These are phyloP conservation scores for Pelecanoides urinatrix DNA, from an alignment of 2,113 vertebrate species.

Conservation along the genomic window DNA sequence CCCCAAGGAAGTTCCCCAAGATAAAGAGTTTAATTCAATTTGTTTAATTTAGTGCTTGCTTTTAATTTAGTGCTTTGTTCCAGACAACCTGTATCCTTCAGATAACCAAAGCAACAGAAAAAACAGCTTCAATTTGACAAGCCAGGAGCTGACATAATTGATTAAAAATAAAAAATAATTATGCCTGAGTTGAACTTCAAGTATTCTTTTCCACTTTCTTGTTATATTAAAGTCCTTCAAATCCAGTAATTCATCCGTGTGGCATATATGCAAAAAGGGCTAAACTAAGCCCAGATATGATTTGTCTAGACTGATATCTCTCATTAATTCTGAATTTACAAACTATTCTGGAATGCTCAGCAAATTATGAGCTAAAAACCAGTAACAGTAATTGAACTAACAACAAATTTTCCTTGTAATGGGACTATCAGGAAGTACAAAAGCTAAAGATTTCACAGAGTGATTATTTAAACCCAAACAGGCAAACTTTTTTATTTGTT, in stretches of 20 bases:
- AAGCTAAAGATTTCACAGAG: not conserved
- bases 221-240: not conserved
- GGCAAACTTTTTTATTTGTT: not conserved
- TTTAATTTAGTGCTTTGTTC: not conserved
- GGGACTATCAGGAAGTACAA: not conserved
- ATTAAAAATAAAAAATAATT: not conserved
- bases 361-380: not conserved
- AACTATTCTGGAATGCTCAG: not conserved
- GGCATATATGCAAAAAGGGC: not conserved
- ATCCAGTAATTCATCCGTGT: not conserved
- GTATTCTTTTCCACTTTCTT: not conserved
- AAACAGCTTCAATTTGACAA: not conserved
- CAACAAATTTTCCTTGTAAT: not conserved
- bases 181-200: not conserved
- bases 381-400: not conserved
- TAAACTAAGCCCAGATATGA: not conserved
- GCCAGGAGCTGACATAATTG: not conserved
- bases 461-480: not conserved
- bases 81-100: not conserved
- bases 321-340: not conserved
- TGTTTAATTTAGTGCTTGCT: not conserved
- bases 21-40: not conserved
- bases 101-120: not conserved
- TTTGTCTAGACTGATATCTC: not conserved
- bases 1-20: not conserved